phyloP scores from a whole-genome alignment of 2,113 vertebrate species.

The Eretmodus cyanostictus region DNA sequence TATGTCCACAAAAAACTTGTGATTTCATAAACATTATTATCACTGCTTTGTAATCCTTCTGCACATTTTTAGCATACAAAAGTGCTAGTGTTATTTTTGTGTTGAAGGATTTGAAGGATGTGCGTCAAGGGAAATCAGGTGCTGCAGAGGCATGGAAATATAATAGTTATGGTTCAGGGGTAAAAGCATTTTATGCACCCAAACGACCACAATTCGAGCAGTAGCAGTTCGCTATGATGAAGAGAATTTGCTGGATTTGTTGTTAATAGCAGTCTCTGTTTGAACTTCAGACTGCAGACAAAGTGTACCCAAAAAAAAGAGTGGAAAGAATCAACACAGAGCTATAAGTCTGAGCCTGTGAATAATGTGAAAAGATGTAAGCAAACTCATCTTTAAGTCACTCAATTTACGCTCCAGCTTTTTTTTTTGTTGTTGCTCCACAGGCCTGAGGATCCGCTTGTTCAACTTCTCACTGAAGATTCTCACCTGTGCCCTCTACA shows the following conservation, averaged over 20 bases:
- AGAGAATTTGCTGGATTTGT: neutral
- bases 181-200: neutral
- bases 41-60: neutral
- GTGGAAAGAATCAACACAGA: neutral
- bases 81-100: neutral
- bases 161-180: neutral
- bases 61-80: neutral
- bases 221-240: neutral
- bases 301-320: neutral
- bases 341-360: neutral
- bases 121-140: neutral
- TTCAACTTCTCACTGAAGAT: conserved; percentile 97
- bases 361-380: neutral
- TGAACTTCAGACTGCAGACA: neutral
- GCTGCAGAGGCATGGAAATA: neutral
- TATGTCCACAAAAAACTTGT: neutral
- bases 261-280: neutral
- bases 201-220: neutral
- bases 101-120: neutral
- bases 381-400: neutral
- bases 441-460: conserved; percentile 92
- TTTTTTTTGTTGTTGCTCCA: neutral
- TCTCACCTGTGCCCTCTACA: conserved; percentile 91
- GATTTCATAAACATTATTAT: neutral
- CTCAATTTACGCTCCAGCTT: neutral